A percentile compares a stretch with the other conserved stretches of the same genome.
Evolutionary conservation across 2,797 vertebrate genomes (phyloP).

Genomic region (Thripadectes ignobilis): DNA sequence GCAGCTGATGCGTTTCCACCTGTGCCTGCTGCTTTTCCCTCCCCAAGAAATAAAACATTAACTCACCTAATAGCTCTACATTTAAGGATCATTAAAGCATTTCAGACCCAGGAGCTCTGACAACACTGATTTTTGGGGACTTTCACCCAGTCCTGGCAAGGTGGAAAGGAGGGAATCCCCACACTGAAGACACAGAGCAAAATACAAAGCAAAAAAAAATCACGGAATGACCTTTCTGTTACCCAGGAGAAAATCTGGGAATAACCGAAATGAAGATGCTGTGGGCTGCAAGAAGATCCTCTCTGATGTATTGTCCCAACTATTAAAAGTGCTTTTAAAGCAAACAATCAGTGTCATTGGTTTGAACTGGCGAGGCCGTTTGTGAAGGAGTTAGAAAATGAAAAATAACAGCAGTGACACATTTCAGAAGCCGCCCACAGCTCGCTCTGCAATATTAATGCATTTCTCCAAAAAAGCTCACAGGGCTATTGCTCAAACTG

Average conservation of each 20-base stretch:
- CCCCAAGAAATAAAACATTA: neutral
- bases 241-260: neutral
- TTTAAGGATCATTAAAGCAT: neutral
- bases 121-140: neutral
- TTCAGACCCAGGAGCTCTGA: neutral
- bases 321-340: neutral
- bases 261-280: neutral
- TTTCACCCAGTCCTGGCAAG: neutral
- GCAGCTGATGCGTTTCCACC: neutral
- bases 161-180: neutral
- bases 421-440: constrained; percentile 4
- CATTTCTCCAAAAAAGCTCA: neutral
- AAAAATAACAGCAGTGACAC: neutral
- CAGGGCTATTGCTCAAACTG: constrained; percentile 1
- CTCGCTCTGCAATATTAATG: constrained; percentile 14
- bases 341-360: neutral
- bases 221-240: neutral
- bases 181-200: neutral
- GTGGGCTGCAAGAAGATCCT: neutral
- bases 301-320: neutral
- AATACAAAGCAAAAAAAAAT: neutral
- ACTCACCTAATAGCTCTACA: accelerated
- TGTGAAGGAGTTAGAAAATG: neutral
- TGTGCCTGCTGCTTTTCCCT: neutral
- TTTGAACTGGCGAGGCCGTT: neutral